phyloP scores from a whole-genome alignment of 2,888 invertebrate genomes.

The Kryphioiulus occultus region DNA sequence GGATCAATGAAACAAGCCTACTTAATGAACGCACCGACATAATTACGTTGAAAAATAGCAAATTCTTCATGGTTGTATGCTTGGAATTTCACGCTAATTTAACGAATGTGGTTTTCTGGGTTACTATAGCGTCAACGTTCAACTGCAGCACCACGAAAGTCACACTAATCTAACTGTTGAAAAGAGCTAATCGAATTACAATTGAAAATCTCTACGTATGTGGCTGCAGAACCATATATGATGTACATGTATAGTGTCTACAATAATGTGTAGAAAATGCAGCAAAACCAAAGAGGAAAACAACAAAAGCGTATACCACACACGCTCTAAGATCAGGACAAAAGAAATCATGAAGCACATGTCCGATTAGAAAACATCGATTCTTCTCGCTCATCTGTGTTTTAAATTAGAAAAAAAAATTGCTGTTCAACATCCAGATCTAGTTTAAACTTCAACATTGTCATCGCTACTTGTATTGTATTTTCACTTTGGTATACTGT shows the following conservation, averaged over 20 bases:
- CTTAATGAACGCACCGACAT: background rate
- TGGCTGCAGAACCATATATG: background rate
- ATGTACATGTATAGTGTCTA: background rate
- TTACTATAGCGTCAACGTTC: background rate
- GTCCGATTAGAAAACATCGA: constrained; percentile 24
- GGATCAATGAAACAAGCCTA: background rate
- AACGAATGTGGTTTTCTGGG: background rate
- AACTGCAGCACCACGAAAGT: background rate
- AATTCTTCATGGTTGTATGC: background rate
- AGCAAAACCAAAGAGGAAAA: background rate
- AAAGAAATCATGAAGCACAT: background rate
- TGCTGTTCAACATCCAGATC: constrained; percentile 20
- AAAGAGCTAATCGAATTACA: background rate
- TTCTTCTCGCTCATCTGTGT: background rate
- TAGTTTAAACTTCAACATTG: constrained; percentile 21
- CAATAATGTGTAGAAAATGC: background rate
- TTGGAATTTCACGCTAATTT: background rate
- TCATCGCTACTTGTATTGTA: background rate
- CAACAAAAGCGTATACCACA: background rate
- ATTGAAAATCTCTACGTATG: background rate
- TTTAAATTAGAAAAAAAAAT: background rate
- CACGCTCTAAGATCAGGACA: background rate
- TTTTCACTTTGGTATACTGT: background rate
- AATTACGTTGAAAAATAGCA: background rate
- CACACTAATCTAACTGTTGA: background rate